These are phyloP conservation scores for Neocrepidodera transversa DNA, from an alignment of 2,888 invertebrate genomes.

Conservation along the genomic window DNA sequence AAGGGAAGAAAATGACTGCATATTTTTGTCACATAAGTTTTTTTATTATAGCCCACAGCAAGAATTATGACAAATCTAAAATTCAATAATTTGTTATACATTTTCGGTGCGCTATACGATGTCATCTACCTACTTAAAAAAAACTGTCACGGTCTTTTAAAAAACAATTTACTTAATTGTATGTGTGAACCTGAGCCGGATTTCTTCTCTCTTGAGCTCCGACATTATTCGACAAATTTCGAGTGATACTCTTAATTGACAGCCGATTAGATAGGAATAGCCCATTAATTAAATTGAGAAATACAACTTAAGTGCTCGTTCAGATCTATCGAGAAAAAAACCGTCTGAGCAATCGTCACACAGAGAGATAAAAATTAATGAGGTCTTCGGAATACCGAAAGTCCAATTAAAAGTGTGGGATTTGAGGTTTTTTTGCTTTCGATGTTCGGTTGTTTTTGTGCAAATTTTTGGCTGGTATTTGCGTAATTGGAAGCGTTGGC, in stretches of 20 bases:
- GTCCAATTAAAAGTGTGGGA: constrained; percentile 53
- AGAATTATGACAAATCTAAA: too few relatives aligned
- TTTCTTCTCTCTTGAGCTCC: constrained; percentile 16
- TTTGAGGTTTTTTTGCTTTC: constrained; percentile 34
- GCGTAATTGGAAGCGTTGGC: neutral
- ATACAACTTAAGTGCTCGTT: constrained; percentile 38
- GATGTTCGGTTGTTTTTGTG: constrained; percentile 9
- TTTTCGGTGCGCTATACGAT: too few relatives aligned
- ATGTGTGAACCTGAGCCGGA: constrained; percentile 17
- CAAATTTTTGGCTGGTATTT: constrained; percentile 15
- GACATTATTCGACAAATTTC: constrained; percentile 46
- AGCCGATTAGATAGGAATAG: constrained; percentile 56
- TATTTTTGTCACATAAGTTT: too few relatives aligned
- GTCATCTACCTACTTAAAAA: neutral
- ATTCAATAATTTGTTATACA: too few relatives aligned
- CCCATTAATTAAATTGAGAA: constrained; percentile 51
- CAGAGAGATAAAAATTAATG: constrained; percentile 56
- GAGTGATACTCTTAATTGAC: constrained; percentile 56
- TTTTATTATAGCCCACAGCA: too few relatives aligned
- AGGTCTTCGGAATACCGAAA: constrained; percentile 49
- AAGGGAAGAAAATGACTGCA: too few relatives aligned
- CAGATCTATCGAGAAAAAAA: constrained; percentile 38
- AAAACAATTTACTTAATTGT: constrained; percentile 3
- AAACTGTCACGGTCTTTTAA: neutral
- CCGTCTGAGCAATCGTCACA: constrained; percentile 45